phyloP scores from a whole-genome alignment of 2,888 invertebrate genomes.

The Caradrina clavipalpis region DNA sequence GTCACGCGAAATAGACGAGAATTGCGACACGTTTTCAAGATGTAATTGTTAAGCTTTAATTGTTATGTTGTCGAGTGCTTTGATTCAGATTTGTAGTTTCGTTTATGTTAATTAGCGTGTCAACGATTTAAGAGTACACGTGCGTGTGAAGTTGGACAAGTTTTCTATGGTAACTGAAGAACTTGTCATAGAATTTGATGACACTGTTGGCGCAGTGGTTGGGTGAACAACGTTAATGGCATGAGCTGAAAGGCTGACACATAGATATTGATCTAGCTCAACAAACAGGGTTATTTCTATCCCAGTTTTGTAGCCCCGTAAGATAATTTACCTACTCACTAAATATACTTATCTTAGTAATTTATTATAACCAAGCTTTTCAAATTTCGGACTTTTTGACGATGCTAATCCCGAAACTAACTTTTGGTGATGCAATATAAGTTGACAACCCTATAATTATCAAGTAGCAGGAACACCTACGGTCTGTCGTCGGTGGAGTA shows the following conservation, averaged over 20 bases:
- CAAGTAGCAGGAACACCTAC: conserved; percentile 56
- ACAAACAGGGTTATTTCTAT: no score
- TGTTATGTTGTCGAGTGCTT: conserved; percentile 22
- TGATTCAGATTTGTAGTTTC: conserved; percentile 25
- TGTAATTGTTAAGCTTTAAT: conserved; percentile 27
- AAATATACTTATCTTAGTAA: no score
- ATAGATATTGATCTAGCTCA: no score
- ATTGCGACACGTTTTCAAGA: conserved; percentile 25
- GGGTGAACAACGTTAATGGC: no score
- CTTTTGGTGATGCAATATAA: not conserved
- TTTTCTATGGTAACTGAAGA: not conserved
- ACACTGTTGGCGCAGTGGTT: no score
- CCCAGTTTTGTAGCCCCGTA: no score
- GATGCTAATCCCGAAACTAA: no score
- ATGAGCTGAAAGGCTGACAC: no score
- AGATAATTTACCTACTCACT: no score
- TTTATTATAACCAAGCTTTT: no score
- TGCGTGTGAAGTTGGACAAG: not conserved
- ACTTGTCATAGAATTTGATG: no score
- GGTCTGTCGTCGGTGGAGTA: conserved; percentile 39
- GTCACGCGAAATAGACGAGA: conserved; percentile 31
- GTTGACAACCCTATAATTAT: conserved; percentile 45
- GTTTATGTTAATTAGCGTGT: conserved; percentile 17
- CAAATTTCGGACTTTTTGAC: no score
- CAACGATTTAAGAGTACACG: not conserved